These are phyloP conservation scores for Elaeidobius kamerunicus DNA, from an alignment of 2,888 invertebrate genomes.

Conservation along the genomic window DNA sequence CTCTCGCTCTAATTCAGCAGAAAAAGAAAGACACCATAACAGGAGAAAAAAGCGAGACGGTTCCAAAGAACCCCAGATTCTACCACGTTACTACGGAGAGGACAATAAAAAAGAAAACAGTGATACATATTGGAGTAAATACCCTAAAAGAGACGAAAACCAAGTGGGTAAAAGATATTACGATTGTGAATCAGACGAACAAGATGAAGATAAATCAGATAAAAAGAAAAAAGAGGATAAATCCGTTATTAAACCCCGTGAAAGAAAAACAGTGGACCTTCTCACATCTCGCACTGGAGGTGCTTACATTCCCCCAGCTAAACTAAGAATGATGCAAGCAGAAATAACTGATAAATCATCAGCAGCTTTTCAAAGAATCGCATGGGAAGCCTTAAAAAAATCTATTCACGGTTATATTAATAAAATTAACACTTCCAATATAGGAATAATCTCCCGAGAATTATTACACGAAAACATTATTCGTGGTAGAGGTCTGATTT, in stretches of 20 bases:
- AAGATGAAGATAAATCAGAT: slow-evolving; percentile 22
- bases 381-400: slow-evolving; percentile 99
- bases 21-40: slow-evolving; percentile 21
- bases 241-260: slow-evolving; percentile 45
- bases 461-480: slow-evolving; percentile 94
- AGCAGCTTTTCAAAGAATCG: slow-evolving; percentile 89
- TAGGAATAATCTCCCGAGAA: slow-evolving; percentile 87
- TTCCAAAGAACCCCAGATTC: slow-evolving; percentile 7
- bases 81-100: slow-evolving; percentile 45
- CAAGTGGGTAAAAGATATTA: slow-evolving; percentile 41
- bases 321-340: slow-evolving; percentile 91
- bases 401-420: slow-evolving; percentile 98
- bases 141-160: slow-evolving; percentile 45
- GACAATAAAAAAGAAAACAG: slow-evolving; percentile 42
- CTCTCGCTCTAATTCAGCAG: slow-evolving; percentile 33
- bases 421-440: slow-evolving; percentile 95
- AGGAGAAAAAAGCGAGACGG: slow-evolving; percentile 15
- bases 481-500: slow-evolving; percentile 88
- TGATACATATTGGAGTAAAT: slow-evolving; percentile 49
- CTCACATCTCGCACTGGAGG: slow-evolving; percentile 85
- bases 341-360: slow-evolving; percentile 96
- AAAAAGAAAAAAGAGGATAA: slow-evolving; percentile 36
- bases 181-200: slow-evolving; percentile 17
- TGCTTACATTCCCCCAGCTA: slow-evolving; percentile 98
- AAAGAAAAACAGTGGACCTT: slow-evolving; percentile 60